Evolutionary conservation across 2,797 vertebrate species (phyloP), one percentile per base, ranked within the genome.

Genomic region (Denticeps clupeoides): DNA sequence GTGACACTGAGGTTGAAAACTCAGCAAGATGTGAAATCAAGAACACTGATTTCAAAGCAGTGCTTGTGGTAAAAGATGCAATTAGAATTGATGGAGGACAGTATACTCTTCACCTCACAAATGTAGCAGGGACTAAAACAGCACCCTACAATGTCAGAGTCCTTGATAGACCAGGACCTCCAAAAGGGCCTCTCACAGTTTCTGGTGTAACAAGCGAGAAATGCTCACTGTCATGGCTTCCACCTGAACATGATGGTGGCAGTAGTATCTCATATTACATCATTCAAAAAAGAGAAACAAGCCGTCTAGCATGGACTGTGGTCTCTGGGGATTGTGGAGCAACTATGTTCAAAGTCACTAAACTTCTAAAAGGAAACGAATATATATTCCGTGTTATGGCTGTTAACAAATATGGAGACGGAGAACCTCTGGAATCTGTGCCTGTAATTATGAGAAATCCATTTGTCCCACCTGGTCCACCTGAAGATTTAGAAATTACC

Each of bases 241-340:
- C 90, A 65, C 95, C 95, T 51, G 82, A 80, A 62, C 89, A 97
- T 47, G 93, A 99, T 67, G 95, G 95, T 43, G 95, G 95, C 53
- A 91, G 89, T 65, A 89, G 83, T 58, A 84, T 99, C 79, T 91
- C 89, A 69, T 84, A 97, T 67, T 99, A 96, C 43, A 46, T 96
- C 26, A 87, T 99, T 74, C 91, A 99, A 72, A 98, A 93, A 71
- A 84, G 95, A 80, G 93, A 99, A 87, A 99, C 95, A 19, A 99
- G 93, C 64, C 89, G 92, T 25, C 77, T 99, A 62, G 88, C 95
- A 27, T 99, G 95, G 95, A 99, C 94, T 64, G 75, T 97, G 60
- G 93, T 96, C 60, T 79, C 87, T 53, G 69, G 86, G 65, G 93
- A 99, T 57, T 90, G 91, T 74, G 78, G 86, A 59, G 89, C 92